Evolutionary conservation across 2,797 vertebrate genomes (phyloP).

Genomic region (Cossypha polioptera): DNA sequence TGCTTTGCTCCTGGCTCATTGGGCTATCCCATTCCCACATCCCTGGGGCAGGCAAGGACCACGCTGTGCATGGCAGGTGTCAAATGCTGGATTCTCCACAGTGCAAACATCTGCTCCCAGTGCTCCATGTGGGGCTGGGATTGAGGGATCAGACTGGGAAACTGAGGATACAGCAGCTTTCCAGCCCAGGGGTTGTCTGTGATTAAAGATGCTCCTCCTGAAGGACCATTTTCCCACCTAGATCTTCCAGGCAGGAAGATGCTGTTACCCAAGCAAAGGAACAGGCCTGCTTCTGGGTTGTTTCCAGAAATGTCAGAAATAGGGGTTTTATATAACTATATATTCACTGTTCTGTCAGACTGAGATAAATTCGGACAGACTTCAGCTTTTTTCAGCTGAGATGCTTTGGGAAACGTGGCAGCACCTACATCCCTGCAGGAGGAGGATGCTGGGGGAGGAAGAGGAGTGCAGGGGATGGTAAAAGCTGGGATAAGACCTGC

Average conservation of each 20-base stretch:
- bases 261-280: not conserved
- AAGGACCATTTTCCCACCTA: not conserved
- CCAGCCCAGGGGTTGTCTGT: not conserved
- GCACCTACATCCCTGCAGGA: not conserved
- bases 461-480: not conserved
- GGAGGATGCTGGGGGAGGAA: not conserved
- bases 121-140: accelerated
- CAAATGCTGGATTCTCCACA: not conserved
- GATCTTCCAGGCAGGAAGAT: not conserved
- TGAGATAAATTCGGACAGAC: not conserved
- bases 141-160: not conserved
- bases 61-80: accelerated
- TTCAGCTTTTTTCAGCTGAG: not conserved
- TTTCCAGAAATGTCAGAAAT: not conserved
- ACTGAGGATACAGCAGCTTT: not conserved
- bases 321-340: not conserved
- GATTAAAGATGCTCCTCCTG: not conserved
- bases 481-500: not conserved
- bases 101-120: not conserved
- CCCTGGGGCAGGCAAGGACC: not conserved
- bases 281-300: not conserved
- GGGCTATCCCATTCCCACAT: not conserved
- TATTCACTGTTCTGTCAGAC: not conserved
- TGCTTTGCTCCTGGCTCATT: accelerated
- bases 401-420: not conserved